A percentile compares a stretch with the other conserved stretches of the same genome.
Conservation (phyloP, 2,797 vertebrate species). For the Danio jaintianensis region DNA sequence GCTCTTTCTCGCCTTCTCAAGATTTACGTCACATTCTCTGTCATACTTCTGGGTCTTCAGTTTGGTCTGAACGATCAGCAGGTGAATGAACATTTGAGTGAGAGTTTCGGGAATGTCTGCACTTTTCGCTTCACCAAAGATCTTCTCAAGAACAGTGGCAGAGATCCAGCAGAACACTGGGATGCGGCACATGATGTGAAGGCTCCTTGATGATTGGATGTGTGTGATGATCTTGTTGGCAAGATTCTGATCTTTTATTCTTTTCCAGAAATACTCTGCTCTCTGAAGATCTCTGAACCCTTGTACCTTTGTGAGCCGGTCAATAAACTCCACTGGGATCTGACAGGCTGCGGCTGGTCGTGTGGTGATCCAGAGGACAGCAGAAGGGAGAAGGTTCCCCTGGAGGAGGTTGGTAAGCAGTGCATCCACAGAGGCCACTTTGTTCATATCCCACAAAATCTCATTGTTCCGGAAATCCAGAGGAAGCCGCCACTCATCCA, state of each 20-base stretch:
- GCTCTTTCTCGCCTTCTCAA: background rate
- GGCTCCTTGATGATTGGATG: background rate
- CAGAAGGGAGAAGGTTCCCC: slow-evolving; percentile 33
- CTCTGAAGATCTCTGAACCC: slow-evolving; percentile 24
- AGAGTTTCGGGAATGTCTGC: slow-evolving; percentile 19
- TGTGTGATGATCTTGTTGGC: background rate
- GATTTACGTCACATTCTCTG: background rate
- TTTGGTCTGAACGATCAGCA: slow-evolving; percentile 9
- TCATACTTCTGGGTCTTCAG: slow-evolving; percentile 16
- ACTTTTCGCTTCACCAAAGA: too few relatives aligned
- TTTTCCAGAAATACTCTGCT: background rate
- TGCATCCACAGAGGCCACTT: slow-evolving; percentile 18
- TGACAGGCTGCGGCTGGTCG: slow-evolving; percentile 28
- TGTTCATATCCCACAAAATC: slow-evolving; percentile 33
- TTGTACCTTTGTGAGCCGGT: slow-evolving; percentile 33
- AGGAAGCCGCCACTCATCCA: slow-evolving; percentile 12
- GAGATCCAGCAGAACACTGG: slow-evolving; percentile 37
- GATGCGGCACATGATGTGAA: slow-evolving; percentile 30
- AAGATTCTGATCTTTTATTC: background rate
- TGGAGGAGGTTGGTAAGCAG: slow-evolving; percentile 11
- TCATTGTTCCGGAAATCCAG: slow-evolving; percentile 27
- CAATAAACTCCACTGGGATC: slow-evolving; percentile 17
- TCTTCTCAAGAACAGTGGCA: slow-evolving; percentile 14
- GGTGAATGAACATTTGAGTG: slow-evolving; percentile 2
- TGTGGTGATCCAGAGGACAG: slow-evolving; percentile 3